These are phyloP conservation scores for Colletes collaris DNA, from an alignment of 2,888 invertebrate genomes.

Conservation along the genomic window DNA sequence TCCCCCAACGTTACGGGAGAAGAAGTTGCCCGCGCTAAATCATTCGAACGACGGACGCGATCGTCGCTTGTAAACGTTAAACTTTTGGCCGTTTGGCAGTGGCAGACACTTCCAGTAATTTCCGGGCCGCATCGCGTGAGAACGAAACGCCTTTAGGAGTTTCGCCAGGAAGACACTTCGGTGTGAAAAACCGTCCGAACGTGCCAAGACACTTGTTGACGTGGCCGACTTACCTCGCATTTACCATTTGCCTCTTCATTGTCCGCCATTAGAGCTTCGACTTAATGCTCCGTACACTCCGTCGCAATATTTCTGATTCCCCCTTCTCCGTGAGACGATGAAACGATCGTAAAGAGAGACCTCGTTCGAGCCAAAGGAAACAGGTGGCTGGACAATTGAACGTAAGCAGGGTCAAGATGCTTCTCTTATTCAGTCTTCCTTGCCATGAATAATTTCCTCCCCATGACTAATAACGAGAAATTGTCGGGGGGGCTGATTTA, in stretches of 20 bases:
- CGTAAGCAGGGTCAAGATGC: background rate
- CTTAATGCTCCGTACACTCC: background rate
- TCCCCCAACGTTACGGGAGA: background rate
- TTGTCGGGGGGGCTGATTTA: background rate
- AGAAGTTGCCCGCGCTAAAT: slow-evolving; percentile 6
- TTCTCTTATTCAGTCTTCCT: background rate
- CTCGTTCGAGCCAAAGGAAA: background rate
- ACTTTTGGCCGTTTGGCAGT: slow-evolving; percentile 31
- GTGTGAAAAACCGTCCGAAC: slow-evolving; percentile 48
- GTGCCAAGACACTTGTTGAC: slow-evolving; percentile 77
- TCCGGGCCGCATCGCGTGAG: slow-evolving; percentile 47
- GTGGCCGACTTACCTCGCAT: slow-evolving; percentile 1
- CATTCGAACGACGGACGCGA: slow-evolving; percentile 21
- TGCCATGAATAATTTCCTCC: background rate
- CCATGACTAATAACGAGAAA: background rate
- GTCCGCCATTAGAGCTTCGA: background rate
- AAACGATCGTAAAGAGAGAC: too few species aligned
- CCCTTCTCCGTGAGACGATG: too few species aligned
- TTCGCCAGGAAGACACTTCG: slow-evolving; percentile 38
- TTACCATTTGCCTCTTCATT: slow-evolving; percentile 22
- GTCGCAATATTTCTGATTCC: background rate
- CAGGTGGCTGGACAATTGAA: background rate
- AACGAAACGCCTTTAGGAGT: slow-evolving; percentile 35
- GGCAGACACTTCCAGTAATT: slow-evolving; percentile 35
- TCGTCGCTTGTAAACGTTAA: slow-evolving; percentile 32